These are phyloP conservation scores for Falco biarmicus DNA, from an alignment of 2,797 vertebrate species.

Conservation along the genomic window DNA sequence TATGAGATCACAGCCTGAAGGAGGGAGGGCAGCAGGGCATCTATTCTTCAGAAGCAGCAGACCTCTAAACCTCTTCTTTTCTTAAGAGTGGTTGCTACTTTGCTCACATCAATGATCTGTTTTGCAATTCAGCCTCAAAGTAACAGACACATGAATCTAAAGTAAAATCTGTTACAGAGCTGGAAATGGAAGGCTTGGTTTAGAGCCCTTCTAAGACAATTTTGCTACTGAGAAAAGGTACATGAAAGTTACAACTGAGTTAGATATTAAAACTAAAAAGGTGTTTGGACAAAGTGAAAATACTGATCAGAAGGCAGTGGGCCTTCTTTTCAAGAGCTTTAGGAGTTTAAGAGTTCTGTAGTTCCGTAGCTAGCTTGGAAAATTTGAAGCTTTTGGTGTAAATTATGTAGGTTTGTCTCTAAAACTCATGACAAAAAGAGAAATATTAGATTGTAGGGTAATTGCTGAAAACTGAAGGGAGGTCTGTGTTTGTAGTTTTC, in stretches of 20 bases:
- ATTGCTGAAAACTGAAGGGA: background rate
- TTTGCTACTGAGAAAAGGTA: background rate
- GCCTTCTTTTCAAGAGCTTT: background rate
- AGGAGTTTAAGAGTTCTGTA: background rate
- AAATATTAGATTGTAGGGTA: background rate
- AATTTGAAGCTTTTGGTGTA: background rate
- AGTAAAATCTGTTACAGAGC: background rate
- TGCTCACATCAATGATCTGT: background rate
- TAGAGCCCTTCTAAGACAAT: background rate
- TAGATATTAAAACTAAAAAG: background rate
- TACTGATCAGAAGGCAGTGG: background rate
- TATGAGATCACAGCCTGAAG: background rate
- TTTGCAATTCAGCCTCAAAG: background rate
- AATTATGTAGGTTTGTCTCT: background rate
- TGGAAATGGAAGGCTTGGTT: background rate
- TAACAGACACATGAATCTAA: background rate
- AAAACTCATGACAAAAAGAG: background rate
- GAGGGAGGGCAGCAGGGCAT: background rate
- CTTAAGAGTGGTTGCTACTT: background rate
- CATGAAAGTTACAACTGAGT: background rate
- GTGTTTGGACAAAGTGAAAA: background rate
- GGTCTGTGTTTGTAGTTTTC: background rate
- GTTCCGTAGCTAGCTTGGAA: background rate
- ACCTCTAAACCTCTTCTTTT: background rate
- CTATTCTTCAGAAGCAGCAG: background rate